Percentiles rank a stretch among this genome's conserved stretches.
These are phyloP conservation scores for Orchestia grillus DNA, from an alignment of 1,140 invertebrate genomes.

Conservation along the genomic window DNA sequence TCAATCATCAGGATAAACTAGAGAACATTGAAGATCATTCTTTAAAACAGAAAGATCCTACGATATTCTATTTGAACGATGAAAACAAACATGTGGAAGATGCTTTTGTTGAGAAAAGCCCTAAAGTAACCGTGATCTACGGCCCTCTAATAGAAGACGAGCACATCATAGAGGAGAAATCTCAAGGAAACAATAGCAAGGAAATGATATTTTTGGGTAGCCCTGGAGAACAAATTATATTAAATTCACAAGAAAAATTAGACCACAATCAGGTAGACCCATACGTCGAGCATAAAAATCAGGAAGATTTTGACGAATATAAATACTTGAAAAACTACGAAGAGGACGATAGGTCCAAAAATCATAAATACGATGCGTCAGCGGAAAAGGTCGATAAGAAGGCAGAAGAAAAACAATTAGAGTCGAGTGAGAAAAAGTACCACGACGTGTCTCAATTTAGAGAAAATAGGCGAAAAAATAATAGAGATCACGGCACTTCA, in stretches of 20 bases:
- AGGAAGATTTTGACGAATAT: background rate
- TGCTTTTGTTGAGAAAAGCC: background rate
- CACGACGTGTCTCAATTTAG: background rate
- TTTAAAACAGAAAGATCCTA: background rate
- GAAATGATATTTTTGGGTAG: background rate
- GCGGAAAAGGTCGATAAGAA: background rate
- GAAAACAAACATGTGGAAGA: background rate
- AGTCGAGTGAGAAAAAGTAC: background rate
- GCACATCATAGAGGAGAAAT: background rate
- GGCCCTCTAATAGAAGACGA: background rate
- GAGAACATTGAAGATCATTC: background rate
- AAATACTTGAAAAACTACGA: background rate
- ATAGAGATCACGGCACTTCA: background rate
- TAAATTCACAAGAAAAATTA: background rate
- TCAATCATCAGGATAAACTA: background rate
- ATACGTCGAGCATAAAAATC: background rate
- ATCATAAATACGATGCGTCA: conserved; percentile 13
- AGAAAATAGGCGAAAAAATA: background rate
- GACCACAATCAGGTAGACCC: background rate
- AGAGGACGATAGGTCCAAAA: background rate
- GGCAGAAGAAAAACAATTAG: background rate
- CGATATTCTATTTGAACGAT: background rate
- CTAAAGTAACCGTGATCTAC: background rate
- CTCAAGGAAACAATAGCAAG: background rate
- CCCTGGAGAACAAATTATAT: background rate